Base-by-base conservation (phyloP, 2,888 invertebrate species). In the Anaspis maculata region DNA sequence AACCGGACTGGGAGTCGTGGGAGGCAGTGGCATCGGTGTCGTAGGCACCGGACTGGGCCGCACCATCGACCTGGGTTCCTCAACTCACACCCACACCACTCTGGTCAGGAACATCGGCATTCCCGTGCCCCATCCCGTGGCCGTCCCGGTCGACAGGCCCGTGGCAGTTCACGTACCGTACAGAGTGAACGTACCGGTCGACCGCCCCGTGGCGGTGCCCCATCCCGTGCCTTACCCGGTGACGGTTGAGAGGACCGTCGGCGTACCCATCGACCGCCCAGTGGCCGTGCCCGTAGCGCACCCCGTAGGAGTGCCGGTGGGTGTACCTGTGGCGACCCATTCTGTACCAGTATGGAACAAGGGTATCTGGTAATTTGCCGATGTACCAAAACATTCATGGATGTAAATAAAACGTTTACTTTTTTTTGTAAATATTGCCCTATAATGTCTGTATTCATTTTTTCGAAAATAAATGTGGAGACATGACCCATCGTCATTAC, bases 211-310 rank as follows among this genome's bases (percentile, higher is more conserved):
- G 2, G 48, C 53, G 16, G 54, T 57, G 3, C 64, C 66, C 35
- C 72, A 73, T 2, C 68, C 69, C 1, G 66, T 67, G 3, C 73
- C 73, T 1, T 46, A 49, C 23, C 49, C 54, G 1, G 69, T 72
- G 1, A 57, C 70, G 1, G 68, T 73, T 1, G 70, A 72, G 40
- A 61, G 70, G 34, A 69, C 71, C 2, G 68, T 72, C 15, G 66
- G 72, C 2, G 69, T 71, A 15, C 73, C 70, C 1, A 70, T 75
- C 5, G 66, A 73, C 6, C 70, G 74, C 39, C 72, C 74, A 1
- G 70, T 73, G 1, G 70, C 56, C n/a, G 55, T 60, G 3, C 47
- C 53, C 12, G 56, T 60, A 16, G 55, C 56, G 10, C 54, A 56
- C 25, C 47, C 49, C 4, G 46, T 73, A 1, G 69, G 53, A 14